Evolutionary conservation across 64 coral and sea anemone species (phyloP).

Genomic region (Exaiptasia diaphana): DNA sequence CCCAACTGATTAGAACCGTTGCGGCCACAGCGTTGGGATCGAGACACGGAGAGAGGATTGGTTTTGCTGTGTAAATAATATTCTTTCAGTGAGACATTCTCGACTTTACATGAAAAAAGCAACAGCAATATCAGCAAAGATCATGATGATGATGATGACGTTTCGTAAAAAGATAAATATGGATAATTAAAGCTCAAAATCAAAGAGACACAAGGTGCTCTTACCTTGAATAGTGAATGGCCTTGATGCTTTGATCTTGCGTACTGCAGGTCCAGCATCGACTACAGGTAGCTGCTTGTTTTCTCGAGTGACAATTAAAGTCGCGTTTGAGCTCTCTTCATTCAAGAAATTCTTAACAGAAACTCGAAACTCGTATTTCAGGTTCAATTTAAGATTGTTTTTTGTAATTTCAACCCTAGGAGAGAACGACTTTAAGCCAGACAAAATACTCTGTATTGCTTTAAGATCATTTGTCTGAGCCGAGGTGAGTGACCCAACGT

Average conservation of each 20-base stretch:
- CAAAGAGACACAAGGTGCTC: no score
- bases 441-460: background rate
- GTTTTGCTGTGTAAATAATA: constrained; percentile 27
- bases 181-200: no score
- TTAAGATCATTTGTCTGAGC: background rate
- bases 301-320: constrained; percentile 26
- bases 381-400: background rate
- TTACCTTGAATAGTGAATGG: constrained; percentile 29
- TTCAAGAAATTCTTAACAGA: constrained; percentile 55
- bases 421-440: background rate
- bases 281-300: constrained; percentile 40
- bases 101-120: background rate
- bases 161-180: no score
- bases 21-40: background rate
- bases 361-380: constrained; percentile 57
- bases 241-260: constrained; percentile 24
- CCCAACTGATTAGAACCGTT: constrained; percentile 52
- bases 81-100: background rate
- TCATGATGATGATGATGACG: no score
- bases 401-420: background rate
- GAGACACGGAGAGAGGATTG: constrained; percentile 46
- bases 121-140: no score
- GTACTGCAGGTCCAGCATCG: background rate
- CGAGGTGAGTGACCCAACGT: background rate
- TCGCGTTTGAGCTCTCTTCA: background rate